Percentiles rank a stretch among this genome's conserved stretches.
These are phyloP conservation scores for Ecdyonurus torrentis DNA, from an alignment of 2,888 invertebrate species.

Conservation along the genomic window DNA sequence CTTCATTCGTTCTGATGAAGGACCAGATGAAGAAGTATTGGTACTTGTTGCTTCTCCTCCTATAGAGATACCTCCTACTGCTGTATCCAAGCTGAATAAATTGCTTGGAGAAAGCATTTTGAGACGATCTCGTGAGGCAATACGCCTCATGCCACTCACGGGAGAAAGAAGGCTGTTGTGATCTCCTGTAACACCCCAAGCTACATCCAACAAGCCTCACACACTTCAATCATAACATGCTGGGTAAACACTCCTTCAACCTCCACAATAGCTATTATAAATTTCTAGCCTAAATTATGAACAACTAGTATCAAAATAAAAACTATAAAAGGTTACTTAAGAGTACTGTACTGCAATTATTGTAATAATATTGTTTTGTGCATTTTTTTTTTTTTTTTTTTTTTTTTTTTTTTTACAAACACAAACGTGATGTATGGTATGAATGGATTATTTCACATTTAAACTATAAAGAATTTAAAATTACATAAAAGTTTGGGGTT, in stretches of 20 bases:
- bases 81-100: constrained; percentile 20
- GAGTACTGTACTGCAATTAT: too few species aligned
- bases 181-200: background rate
- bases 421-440: too few species aligned
- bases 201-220: background rate
- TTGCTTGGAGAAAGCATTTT: constrained; percentile 25
- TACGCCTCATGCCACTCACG: constrained; percentile 17
- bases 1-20: constrained; percentile 21
- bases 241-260: too few species aligned
- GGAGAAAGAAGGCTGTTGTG: constrained; percentile 9
- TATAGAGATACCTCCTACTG: constrained; percentile 20
- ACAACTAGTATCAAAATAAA: background rate
- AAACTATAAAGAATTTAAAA: too few species aligned
- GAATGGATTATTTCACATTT: too few species aligned
- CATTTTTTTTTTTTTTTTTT: too few species aligned
- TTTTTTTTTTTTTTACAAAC: too few species aligned
- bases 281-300: background rate
- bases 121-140: constrained; percentile 28
- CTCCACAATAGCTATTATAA: background rate
- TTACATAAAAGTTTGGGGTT: too few species aligned
- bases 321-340: too few species aligned
- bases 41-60: constrained; percentile 12
- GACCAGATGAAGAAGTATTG: constrained; percentile 8
- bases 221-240: too few species aligned
- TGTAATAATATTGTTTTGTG: too few species aligned